Percentiles rank a stretch among this genome's conserved stretches.
These are phyloP conservation scores for Chrysina gloriosa DNA, from an alignment of 2,888 invertebrate genomes.

Conservation along the genomic window DNA sequence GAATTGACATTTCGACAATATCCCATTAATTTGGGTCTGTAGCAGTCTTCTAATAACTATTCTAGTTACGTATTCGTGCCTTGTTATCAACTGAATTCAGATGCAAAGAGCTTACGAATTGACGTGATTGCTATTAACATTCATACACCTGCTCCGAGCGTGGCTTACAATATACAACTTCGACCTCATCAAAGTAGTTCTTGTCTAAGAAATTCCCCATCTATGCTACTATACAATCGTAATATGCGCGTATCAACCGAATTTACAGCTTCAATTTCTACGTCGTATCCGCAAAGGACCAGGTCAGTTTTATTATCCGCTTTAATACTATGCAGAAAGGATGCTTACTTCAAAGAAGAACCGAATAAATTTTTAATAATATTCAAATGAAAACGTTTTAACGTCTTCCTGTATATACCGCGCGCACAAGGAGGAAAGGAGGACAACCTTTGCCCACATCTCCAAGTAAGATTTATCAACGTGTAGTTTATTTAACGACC, in stretches of 20 bases:
- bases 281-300: too few species aligned
- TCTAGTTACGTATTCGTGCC: constrained; percentile 6
- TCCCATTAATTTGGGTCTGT: not conserved
- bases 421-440: not conserved
- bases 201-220: not conserved
- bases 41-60: not conserved
- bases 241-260: not conserved
- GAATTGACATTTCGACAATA: not conserved
- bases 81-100: constrained; percentile 22
- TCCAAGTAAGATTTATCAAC: constrained; percentile 27
- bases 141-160: not conserved
- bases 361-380: constrained; percentile 4
- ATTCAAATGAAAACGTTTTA: not conserved
- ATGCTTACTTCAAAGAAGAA: not conserved
- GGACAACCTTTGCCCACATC: constrained; percentile 5
- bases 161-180: not conserved
- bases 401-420: not conserved
- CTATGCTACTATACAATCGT: not conserved
- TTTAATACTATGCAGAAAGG: not conserved
- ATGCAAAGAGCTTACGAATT: constrained; percentile 28
- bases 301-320: too few species aligned
- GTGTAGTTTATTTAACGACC: constrained; percentile 35
- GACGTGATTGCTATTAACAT: constrained; percentile 22
- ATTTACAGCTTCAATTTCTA: too few species aligned
- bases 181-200: not conserved